phyloP scores from a whole-genome alignment of 2,888 invertebrate species.

The Synanthedon formicaeformis region DNA sequence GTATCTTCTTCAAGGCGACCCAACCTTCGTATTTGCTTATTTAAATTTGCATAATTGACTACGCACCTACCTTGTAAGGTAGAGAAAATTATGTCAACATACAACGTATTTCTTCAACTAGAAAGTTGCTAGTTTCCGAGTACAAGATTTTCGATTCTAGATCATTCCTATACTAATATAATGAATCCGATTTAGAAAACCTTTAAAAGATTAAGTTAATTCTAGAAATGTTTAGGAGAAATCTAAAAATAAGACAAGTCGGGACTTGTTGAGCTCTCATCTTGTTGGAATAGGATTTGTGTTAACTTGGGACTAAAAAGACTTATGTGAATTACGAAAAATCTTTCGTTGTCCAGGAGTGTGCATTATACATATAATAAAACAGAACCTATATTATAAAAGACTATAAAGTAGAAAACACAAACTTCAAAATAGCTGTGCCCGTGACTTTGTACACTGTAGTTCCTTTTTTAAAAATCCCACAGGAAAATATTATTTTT shows the following conservation, averaged over 20 bases:
- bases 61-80: slow-evolving; percentile 11
- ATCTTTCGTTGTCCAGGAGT: background rate
- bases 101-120: slow-evolving; percentile 3
- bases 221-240: background rate
- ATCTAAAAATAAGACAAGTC: background rate
- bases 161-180: background rate
- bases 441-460: background rate
- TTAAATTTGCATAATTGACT: slow-evolving; percentile 32
- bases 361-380: too few relatives aligned
- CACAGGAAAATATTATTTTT: too few relatives aligned
- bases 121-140: background rate
- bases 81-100: slow-evolving; percentile 11
- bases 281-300: background rate
- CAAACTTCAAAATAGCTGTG: too few relatives aligned
- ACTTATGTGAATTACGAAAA: background rate
- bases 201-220: background rate
- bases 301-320: background rate
- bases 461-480: too few relatives aligned
- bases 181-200: too few relatives aligned
- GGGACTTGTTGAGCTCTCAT: background rate
- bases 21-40: slow-evolving; percentile 20
- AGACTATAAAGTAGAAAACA: too few relatives aligned
- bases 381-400: too few relatives aligned
- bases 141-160: background rate
- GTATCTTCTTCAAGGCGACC: slow-evolving; percentile 40